Percentiles rank a stretch among this genome's conserved stretches.
These are phyloP conservation scores for Mormyrus lacerda DNA, from an alignment of 2,113 vertebrate species.

Conservation along the genomic window DNA sequence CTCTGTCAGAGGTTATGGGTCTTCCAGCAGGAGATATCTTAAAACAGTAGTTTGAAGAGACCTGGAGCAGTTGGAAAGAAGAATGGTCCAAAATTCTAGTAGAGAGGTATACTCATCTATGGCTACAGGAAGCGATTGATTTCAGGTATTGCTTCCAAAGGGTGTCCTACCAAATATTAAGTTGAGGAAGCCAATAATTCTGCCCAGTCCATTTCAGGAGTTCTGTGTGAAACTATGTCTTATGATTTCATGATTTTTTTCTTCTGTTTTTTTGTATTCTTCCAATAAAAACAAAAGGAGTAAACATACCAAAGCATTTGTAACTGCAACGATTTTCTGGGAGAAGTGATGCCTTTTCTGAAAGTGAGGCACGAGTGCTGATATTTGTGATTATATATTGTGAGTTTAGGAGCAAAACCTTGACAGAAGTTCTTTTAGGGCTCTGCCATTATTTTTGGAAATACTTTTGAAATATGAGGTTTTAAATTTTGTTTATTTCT, in stretches of 20 bases:
- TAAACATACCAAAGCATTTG: not conserved
- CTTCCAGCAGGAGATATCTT: not conserved
- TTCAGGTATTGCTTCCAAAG: not conserved
- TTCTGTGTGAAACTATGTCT: not conserved
- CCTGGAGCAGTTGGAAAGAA: not conserved
- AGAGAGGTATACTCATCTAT: not conserved
- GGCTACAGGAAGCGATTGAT: not conserved
- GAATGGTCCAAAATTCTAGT: not conserved
- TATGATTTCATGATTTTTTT: too few relatives aligned
- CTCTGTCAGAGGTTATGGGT: not conserved
- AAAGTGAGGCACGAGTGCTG: not conserved
- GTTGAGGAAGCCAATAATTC: not conserved
- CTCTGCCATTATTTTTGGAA: not conserved
- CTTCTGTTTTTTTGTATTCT: not conserved
- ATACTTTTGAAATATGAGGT: not conserved
- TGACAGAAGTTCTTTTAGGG: not conserved
- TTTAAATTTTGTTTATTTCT: not conserved
- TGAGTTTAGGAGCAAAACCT: not conserved
- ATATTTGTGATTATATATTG: not conserved
- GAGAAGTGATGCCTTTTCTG: not conserved
- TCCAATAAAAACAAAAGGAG: not conserved
- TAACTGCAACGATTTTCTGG: not conserved
- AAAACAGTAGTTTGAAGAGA: not conserved
- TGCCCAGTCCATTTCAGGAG: not conserved
- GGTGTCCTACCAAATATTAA: not conserved